Conservation (phyloP, 2,113 vertebrate genomes). For the Notechis scutatus region DNA sequence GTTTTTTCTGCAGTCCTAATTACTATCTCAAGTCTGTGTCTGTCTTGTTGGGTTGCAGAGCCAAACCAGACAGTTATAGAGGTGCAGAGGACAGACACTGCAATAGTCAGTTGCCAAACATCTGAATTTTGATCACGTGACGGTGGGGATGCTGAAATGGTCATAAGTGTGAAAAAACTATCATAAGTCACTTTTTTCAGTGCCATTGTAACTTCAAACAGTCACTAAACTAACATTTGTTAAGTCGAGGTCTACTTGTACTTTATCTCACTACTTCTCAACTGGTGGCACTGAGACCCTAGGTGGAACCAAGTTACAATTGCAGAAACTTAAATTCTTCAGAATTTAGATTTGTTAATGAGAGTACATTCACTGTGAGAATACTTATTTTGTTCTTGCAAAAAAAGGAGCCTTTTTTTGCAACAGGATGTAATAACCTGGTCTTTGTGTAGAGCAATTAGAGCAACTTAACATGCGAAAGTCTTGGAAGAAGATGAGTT, state of each 20-base stretch:
- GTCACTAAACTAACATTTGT: background rate
- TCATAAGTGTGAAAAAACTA: no score
- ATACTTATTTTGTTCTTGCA: background rate
- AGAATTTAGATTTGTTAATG: background rate
- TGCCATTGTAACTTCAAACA: no score
- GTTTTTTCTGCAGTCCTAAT: no score
- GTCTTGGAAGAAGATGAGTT: background rate
- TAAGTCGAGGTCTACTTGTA: background rate
- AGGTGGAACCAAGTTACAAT: background rate
- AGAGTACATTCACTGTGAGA: background rate
- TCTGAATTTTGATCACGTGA: no score
- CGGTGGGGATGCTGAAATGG: no score
- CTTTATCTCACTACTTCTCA: background rate
- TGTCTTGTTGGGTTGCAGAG: no score
- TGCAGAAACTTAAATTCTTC: background rate
- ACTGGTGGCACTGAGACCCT: background rate
- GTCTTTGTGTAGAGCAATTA: background rate
- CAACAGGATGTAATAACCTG: background rate
- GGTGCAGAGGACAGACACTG: no score
- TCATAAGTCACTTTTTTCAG: no score
- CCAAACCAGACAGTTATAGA: no score
- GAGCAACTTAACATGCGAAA: background rate
- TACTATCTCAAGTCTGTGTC: no score
- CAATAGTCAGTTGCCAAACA: no score
- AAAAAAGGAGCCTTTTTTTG: background rate